Evolutionary conservation across 2,797 vertebrate species (phyloP).

Genomic region (Pantherophis alleghaniensis): DNA sequence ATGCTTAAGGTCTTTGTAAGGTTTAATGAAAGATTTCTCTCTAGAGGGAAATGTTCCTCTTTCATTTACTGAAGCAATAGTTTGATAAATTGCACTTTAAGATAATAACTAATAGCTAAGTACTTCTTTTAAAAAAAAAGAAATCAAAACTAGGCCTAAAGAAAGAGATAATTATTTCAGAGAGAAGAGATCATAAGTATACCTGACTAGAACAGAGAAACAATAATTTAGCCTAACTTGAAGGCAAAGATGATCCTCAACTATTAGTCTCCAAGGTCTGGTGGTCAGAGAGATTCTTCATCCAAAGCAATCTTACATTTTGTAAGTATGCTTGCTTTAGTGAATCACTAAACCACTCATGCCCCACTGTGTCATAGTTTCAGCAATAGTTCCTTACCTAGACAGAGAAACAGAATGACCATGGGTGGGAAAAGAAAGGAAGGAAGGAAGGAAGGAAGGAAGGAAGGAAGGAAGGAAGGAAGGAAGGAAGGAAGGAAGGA

Average conservation of each 20-base stretch:
- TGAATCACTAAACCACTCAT: not conserved
- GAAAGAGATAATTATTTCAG: slow-evolving; percentile 31
- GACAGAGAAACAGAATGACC: not conserved
- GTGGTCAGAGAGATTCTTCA: not conserved
- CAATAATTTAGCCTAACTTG: not conserved
- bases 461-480: too few relatives aligned
- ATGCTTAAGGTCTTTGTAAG: slow-evolving; percentile 69
- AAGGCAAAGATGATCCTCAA: not conserved
- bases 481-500: too few relatives aligned
- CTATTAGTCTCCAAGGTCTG: not conserved
- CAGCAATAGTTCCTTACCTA: not conserved
- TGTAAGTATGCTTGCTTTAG: not conserved
- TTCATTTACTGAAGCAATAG: slow-evolving; percentile 65
- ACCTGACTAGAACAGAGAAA: not conserved
- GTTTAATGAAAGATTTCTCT: slow-evolving; percentile 76
- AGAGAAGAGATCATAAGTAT: not conserved
- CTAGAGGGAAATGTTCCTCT: slow-evolving; percentile 65
- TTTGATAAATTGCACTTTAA: slow-evolving; percentile 68
- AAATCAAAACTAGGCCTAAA: slow-evolving; percentile 37
- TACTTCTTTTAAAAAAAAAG: slow-evolving; percentile 20
- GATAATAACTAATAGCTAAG: slow-evolving; percentile 56
- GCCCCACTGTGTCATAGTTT: not conserved
- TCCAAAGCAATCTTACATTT: not conserved
- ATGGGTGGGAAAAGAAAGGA: not conserved
- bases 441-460: too few relatives aligned